These are phyloP conservation scores for Lasiurus cinereus DNA, from an alignment of 2,113 vertebrate genomes.

Conservation along the genomic window DNA sequence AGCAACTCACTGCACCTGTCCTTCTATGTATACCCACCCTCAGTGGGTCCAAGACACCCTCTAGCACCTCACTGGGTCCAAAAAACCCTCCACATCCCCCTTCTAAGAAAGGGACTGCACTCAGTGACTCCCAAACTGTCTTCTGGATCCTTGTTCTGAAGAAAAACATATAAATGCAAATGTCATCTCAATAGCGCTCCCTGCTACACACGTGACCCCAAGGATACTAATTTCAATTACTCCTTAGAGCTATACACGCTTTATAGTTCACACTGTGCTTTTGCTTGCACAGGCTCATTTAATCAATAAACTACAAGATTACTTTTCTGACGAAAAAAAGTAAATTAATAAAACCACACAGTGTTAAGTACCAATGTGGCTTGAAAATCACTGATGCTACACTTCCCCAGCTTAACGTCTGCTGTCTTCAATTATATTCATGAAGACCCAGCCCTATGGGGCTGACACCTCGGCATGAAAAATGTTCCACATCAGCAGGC, in stretches of 20 bases:
- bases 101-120: background rate
- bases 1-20: background rate
- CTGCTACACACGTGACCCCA: constrained; percentile 16
- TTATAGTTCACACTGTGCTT: background rate
- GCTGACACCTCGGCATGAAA: background rate
- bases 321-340: constrained; percentile 66
- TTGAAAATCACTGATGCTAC: constrained; percentile 13
- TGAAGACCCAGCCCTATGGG: background rate
- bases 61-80: background rate
- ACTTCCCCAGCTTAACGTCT: constrained; percentile 25
- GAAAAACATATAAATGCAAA: constrained; percentile 69
- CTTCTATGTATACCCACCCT: background rate
- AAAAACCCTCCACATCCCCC: background rate
- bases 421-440: constrained; percentile 16
- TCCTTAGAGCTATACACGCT: constrained; percentile 14
- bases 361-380: background rate
- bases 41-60: background rate
- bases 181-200: constrained; percentile 44
- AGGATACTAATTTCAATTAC: constrained; percentile 60
- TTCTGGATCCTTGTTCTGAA: constrained; percentile 50
- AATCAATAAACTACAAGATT: constrained; percentile 76
- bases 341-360: constrained; percentile 64
- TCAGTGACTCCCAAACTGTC: background rate
- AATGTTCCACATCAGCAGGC: background rate
- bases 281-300: constrained; percentile 57